Percentiles rank a stretch among this genome's conserved stretches.
These are phyloP conservation scores for Callosobruchus maculatus DNA, from an alignment of 2,888 invertebrate species.

Conservation along the genomic window DNA sequence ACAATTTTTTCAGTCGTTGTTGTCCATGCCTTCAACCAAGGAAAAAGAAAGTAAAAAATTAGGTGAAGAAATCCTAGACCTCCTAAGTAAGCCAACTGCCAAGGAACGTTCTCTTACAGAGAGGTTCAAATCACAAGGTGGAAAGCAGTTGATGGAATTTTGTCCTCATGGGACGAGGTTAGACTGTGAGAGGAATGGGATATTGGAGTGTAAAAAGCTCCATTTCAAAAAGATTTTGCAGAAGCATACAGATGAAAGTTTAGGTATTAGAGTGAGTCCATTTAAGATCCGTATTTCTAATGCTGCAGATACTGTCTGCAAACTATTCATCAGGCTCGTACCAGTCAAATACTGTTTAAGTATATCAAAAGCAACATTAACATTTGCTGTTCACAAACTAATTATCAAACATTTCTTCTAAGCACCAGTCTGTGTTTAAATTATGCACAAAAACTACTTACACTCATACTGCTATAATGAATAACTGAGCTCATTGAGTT, in stretches of 20 bases:
- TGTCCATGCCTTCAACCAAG: conserved; percentile 90
- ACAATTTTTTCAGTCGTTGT: conserved; percentile 62
- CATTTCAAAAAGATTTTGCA: conserved; percentile 98
- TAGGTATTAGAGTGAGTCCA: conserved; percentile 13
- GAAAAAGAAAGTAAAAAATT: conserved; percentile 94
- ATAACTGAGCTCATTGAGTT: too few relatives aligned
- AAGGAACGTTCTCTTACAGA: conserved; percentile 95
- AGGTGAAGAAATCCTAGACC: conserved; percentile 91
- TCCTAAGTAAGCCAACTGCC: conserved; percentile 92
- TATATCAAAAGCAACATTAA: too few relatives aligned
- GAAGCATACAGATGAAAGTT: conserved; percentile 74
- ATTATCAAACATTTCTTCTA: background rate
- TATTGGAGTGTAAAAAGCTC: conserved; percentile 74
- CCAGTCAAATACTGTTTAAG: too few relatives aligned
- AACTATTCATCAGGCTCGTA: too few relatives aligned
- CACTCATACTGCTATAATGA: too few relatives aligned
- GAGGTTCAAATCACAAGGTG: conserved; percentile 93
- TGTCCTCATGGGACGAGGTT: conserved; percentile 92
- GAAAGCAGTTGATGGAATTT: conserved; percentile 90
- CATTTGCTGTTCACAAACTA: too few relatives aligned
- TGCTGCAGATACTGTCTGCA: too few relatives aligned
- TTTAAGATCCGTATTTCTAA: background rate
- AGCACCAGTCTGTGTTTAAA: too few relatives aligned
- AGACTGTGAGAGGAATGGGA: conserved; percentile 68
- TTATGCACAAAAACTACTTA: too few relatives aligned